Conservation (phyloP, 2,113 vertebrate genomes). For the Camelus dromedarius region DNA sequence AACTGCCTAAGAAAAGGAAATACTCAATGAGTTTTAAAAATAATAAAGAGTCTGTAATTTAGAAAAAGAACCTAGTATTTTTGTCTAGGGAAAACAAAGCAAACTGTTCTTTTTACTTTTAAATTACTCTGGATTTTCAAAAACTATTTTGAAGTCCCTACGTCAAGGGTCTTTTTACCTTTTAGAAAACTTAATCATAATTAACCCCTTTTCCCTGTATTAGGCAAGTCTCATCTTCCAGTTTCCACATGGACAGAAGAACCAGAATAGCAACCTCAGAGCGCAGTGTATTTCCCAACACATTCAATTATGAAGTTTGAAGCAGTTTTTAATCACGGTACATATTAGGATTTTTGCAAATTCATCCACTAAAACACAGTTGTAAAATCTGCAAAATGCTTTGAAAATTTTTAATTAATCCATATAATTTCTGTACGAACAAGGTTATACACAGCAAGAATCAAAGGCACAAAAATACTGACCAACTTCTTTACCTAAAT, state of each 20-base stretch:
- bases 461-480: neutral
- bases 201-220: neutral
- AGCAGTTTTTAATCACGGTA: neutral
- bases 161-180: neutral
- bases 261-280: neutral
- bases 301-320: neutral
- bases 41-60: neutral
- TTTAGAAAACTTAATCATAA: constrained; percentile 39
- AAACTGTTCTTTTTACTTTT: neutral
- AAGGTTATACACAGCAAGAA: neutral
- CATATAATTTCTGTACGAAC: constrained; percentile 1
- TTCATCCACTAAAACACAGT: neutral
- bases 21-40: neutral
- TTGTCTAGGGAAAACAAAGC: neutral
- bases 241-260: neutral
- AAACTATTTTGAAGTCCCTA: neutral
- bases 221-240: neutral
- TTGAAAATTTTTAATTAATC: neutral
- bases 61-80: neutral
- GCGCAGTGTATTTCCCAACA: neutral
- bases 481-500: neutral
- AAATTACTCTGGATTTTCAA: neutral
- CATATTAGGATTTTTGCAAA: neutral
- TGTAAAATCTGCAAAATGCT: constrained; percentile 23
- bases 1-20: neutral